A percentile compares a stretch with the other conserved stretches of the same genome.
phyloP scores from a whole-genome alignment of 2,113 vertebrate genomes.

The Sterna hirundo region DNA sequence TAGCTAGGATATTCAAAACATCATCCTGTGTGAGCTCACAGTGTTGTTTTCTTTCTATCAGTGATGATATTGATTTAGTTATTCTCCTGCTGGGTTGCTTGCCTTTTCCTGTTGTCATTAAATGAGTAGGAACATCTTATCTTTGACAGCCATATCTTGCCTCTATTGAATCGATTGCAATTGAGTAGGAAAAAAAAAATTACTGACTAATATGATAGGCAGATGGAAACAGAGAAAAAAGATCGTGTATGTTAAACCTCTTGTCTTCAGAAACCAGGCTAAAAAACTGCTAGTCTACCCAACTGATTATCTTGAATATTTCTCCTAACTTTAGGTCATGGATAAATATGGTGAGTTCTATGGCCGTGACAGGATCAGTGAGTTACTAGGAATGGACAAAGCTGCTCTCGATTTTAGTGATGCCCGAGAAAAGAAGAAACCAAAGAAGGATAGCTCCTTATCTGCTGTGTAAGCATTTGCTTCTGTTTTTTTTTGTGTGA shows the following conservation, averaged over 20 bases:
- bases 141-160: not conserved
- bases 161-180: not conserved
- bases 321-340: conserved; percentile 83
- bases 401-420: conserved; percentile 95
- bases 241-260: not conserved
- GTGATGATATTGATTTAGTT: not conserved
- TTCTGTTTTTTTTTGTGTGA: not conserved
- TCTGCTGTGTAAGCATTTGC: conserved; percentile 88
- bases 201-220: not conserved
- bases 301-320: not conserved
- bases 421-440: conserved; percentile 91
- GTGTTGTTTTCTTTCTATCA: not conserved
- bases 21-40: not conserved
- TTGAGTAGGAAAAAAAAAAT: not conserved
- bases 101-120: not conserved
- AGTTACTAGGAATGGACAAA: conserved; percentile 94
- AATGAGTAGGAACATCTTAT: not conserved
- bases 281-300: not conserved
- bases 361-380: conserved; percentile 93
- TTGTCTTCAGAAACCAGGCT: not conserved
- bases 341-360: conserved; percentile 98
- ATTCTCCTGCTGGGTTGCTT: not conserved
- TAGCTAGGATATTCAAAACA: not conserved
- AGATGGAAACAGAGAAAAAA: not conserved
- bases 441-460: conserved; percentile 92